Evolutionary conservation across 2,797 vertebrate genomes (phyloP).

Genomic region (Periophthalmus magnuspinnatus): DNA sequence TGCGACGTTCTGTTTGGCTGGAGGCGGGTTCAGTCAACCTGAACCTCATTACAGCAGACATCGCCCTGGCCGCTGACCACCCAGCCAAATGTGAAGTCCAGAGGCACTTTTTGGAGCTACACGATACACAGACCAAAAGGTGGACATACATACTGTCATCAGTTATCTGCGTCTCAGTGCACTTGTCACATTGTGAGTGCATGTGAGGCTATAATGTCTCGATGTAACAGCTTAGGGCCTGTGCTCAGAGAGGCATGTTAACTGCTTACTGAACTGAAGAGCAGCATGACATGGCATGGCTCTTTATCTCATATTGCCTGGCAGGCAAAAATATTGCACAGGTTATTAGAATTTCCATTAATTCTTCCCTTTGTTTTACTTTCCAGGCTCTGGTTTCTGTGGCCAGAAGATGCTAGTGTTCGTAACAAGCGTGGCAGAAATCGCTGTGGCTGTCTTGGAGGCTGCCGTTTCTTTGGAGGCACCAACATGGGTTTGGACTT

Average conservation of each 20-base stretch:
- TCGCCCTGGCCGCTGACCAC: slow-evolving; percentile 94
- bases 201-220: background rate
- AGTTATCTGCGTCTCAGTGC: slow-evolving; percentile 9
- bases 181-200: background rate
- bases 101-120: slow-evolving; percentile 91
- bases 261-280: background rate
- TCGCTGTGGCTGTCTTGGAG: slow-evolving; percentile 95
- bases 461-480: slow-evolving; percentile 95
- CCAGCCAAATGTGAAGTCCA: slow-evolving; percentile 93
- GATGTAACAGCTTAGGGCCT: background rate
- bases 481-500: slow-evolving; percentile 88
- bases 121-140: slow-evolving; percentile 92
- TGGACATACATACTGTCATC: slow-evolving; percentile 48
- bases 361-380: background rate
- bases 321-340: background rate
- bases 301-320: background rate
- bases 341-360: background rate
- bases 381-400: slow-evolving; percentile 93
- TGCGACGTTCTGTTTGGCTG: slow-evolving; percentile 92
- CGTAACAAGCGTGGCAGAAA: slow-evolving; percentile 89
- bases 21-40: slow-evolving; percentile 93
- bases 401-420: slow-evolving; percentile 86
- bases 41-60: slow-evolving; percentile 92
- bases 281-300: background rate
- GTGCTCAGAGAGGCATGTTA: background rate